Evolutionary conservation across 2,113 vertebrate genomes (phyloP).

Genomic region (Poeciliopsis occidentalis): DNA sequence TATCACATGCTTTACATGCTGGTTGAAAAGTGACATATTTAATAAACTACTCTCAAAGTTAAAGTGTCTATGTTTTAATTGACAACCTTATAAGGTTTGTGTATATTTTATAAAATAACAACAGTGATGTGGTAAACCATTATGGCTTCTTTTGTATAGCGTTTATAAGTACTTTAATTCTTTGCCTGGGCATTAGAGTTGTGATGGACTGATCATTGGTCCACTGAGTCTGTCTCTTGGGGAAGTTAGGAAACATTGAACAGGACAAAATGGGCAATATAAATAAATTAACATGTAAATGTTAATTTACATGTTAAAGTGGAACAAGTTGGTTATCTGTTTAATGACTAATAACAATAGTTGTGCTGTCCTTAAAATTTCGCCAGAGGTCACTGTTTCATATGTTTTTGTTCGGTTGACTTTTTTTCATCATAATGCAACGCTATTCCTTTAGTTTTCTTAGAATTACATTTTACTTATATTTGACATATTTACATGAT

Average conservation of each 20-base stretch:
- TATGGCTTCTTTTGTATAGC: background rate
- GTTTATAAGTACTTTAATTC: background rate
- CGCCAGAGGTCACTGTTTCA: conserved; percentile 58
- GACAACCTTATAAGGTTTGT: background rate
- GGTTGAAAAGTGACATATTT: conserved; percentile 33
- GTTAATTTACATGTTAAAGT: background rate
- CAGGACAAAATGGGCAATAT: background rate
- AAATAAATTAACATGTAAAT: background rate
- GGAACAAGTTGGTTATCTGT: too few relatives aligned
- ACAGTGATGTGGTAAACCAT: too few relatives aligned
- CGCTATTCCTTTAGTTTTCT: background rate
- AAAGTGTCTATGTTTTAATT: background rate
- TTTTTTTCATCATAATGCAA: background rate
- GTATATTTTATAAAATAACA: too few relatives aligned
- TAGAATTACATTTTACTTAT: background rate
- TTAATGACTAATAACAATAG: too few relatives aligned
- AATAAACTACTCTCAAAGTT: conserved; percentile 48
- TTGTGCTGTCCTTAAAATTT: conserved; percentile 18
- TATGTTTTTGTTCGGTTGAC: background rate
- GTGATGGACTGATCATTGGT: background rate
- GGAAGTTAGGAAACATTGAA: background rate
- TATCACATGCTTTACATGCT: conserved; percentile 23
- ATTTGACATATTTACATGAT: background rate
- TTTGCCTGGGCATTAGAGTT: background rate
- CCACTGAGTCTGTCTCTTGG: background rate